A percentile compares a stretch with the other conserved stretches of the same genome.
Conservation (phyloP, 2,113 vertebrate species). For the Martes martes region DNA sequence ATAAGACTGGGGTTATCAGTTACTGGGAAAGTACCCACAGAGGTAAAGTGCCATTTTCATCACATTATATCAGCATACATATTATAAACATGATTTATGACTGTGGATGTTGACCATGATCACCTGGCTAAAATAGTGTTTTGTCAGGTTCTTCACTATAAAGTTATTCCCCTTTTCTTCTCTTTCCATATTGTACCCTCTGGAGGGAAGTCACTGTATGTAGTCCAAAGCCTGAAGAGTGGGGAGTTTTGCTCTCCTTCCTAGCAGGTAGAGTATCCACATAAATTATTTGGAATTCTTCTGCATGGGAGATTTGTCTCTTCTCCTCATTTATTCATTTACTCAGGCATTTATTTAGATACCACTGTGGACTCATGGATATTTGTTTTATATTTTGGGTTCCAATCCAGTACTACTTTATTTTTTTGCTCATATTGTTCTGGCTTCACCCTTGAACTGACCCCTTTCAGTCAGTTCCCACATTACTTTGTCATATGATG, state of each 20-base stretch:
- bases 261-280: not conserved
- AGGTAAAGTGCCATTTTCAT: not conserved
- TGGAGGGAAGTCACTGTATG: not conserved
- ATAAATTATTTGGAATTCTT: not conserved
- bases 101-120: not conserved
- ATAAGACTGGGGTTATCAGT: not conserved
- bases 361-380: not conserved
- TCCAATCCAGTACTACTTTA: not conserved
- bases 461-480: not conserved
- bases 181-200: not conserved
- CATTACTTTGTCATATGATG: not conserved
- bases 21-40: not conserved
- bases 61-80: not conserved
- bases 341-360: not conserved
- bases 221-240: not conserved
- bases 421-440: not conserved
- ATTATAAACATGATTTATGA: not conserved
- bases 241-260: not conserved
- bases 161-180: not conserved
- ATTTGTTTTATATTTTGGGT: not conserved
- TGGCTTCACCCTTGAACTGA: not conserved
- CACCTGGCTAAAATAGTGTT: not conserved
- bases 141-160: not conserved
- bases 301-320: not conserved
- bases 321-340: not conserved